A percentile compares a stretch with the other conserved stretches of the same genome.
Conservation (phyloP, 2,888 invertebrate genomes). For the Drosophila antonietae region DNA sequence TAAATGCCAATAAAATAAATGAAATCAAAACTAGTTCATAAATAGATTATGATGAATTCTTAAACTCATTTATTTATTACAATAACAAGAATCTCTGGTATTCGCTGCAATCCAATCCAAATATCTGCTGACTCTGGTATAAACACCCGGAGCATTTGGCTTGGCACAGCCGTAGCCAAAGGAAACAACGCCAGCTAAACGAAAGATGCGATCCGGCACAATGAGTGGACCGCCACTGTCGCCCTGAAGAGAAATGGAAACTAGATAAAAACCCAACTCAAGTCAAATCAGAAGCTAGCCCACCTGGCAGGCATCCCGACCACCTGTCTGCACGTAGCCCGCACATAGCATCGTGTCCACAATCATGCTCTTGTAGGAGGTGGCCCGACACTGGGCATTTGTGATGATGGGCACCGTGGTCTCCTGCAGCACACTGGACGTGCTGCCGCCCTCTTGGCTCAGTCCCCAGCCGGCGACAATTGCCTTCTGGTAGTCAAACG, state of each 20-base stretch:
- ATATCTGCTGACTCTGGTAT: constrained; percentile 82
- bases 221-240: constrained; percentile 84
- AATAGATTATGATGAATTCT: background rate
- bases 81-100: constrained; percentile 82
- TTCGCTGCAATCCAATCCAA: constrained; percentile 81
- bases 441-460: constrained; percentile 70
- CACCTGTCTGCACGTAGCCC: constrained; percentile 78
- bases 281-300: constrained; percentile 14
- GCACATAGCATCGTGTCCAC: constrained; percentile 83
- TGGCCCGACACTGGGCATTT: constrained; percentile 80
- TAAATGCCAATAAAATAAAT: background rate
- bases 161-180: constrained; percentile 83
- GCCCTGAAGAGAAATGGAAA: constrained; percentile 65
- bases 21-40: background rate
- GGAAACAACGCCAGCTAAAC: constrained; percentile 82
- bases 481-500: constrained; percentile 76
- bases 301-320: constrained; percentile 84
- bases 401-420: constrained; percentile 82
- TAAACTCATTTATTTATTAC: constrained; percentile 42
- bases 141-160: constrained; percentile 82
- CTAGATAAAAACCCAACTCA: background rate
- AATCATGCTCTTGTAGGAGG: constrained; percentile 80
- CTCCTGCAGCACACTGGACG: constrained; percentile 79
- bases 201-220: constrained; percentile 75
- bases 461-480: constrained; percentile 84